phyloP scores from a whole-genome alignment of 2,113 vertebrate genomes.

The Charadrius vociferus region DNA sequence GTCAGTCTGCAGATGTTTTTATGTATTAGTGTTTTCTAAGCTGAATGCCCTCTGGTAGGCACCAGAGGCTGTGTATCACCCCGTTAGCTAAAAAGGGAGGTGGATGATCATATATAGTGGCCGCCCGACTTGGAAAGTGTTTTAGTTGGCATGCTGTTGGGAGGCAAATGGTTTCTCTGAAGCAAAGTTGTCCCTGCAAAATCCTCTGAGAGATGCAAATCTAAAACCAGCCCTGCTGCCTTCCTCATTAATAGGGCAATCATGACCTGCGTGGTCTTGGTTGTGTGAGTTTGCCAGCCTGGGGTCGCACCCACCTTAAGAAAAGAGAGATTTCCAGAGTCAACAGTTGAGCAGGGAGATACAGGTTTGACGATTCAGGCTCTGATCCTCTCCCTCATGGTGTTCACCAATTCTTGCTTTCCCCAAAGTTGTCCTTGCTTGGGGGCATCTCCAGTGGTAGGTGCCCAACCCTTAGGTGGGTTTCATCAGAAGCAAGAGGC shows the following conservation, averaged over 20 bases:
- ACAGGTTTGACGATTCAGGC: neutral
- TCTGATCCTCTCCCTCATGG: neutral
- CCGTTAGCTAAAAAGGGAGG: neutral
- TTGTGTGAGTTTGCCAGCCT: neutral
- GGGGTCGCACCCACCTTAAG: neutral
- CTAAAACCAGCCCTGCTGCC: neutral
- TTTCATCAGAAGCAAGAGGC: neutral
- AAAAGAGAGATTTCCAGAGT: neutral
- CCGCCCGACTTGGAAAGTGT: neutral
- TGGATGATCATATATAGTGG: neutral
- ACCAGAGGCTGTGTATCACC: neutral
- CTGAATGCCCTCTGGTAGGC: slow-evolving; percentile 39
- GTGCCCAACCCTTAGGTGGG: rapidly evolving
- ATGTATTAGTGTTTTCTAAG: slow-evolving; percentile 21
- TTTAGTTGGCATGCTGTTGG: neutral
- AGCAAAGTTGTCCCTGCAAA: neutral
- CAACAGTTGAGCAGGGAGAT: neutral
- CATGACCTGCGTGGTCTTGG: rapidly evolving
- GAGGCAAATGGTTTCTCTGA: neutral
- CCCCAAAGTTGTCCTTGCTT: neutral
- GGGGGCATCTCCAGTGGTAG: neutral
- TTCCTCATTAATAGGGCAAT: neutral
- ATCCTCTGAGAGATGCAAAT: neutral
- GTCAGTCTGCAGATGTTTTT: slow-evolving; percentile 19
- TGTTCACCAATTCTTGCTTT: neutral